A percentile compares a stretch with the other conserved stretches of the same genome.
Evolutionary conservation across 2,113 vertebrate genomes (phyloP).

Genomic region (Lucifuga dentata): DNA sequence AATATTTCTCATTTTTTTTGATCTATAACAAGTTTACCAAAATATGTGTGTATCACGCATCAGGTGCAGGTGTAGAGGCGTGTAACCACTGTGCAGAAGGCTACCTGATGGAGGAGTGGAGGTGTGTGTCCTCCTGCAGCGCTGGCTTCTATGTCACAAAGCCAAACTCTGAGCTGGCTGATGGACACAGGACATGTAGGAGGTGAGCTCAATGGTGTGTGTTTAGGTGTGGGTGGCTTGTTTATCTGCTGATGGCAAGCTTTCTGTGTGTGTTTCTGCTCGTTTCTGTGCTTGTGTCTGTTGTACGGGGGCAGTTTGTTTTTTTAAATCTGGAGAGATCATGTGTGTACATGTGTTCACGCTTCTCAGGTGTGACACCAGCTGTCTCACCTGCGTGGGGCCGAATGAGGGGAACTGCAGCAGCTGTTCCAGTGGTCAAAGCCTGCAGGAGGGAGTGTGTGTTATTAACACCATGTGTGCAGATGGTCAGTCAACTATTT

Average conservation of each 20-base stretch:
- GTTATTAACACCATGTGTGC: constrained; percentile 89
- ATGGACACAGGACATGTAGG: constrained; percentile 86
- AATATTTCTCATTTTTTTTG: no score
- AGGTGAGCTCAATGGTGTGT: constrained; percentile 85
- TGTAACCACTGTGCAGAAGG: constrained; percentile 90
- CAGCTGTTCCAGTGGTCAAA: constrained; percentile 90
- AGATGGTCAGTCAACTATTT: constrained; percentile 88
- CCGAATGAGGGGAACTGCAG: constrained; percentile 90
- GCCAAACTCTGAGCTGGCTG: constrained; percentile 78
- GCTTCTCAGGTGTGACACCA: constrained; percentile 89
- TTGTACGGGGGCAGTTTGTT: no score
- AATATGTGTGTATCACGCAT: constrained; percentile 1
- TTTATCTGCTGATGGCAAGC: constrained; percentile 76
- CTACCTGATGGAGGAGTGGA: constrained; percentile 93
- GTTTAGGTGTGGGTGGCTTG: constrained; percentile 74
- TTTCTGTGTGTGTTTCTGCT: constrained; percentile 12
- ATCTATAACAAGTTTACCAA: no score
- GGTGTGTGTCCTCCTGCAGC: constrained; percentile 90
- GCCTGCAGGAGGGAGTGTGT: constrained; percentile 89
- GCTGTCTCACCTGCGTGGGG: constrained; percentile 92
- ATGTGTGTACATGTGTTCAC: constrained; percentile 13
- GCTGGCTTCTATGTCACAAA: constrained; percentile 87
- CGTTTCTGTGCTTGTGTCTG: no score
- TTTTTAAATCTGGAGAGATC: no score
- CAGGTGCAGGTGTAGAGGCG: constrained; percentile 88